Conservation (phyloP, 2,113 vertebrate genomes). For the Malurus melanocephalus region DNA sequence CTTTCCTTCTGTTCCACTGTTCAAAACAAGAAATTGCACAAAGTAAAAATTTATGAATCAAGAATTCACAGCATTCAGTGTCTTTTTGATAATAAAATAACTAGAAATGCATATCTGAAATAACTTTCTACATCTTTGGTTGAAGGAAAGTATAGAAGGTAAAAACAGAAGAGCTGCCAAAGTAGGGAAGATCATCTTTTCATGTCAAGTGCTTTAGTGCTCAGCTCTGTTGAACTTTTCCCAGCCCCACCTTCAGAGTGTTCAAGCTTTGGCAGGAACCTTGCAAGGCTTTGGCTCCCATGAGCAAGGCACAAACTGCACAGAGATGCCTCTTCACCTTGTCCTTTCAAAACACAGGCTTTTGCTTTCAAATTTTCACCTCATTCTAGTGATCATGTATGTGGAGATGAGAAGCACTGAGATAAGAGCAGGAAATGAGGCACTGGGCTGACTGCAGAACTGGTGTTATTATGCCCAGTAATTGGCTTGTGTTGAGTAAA, state of each 20-base stretch:
- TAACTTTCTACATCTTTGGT: background rate
- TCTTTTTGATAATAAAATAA: background rate
- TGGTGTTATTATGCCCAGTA: background rate
- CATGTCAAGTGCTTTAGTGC: background rate
- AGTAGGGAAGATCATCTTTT: background rate
- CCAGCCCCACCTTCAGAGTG: background rate
- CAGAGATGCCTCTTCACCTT: background rate
- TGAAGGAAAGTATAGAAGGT: background rate
- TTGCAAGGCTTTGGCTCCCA: background rate
- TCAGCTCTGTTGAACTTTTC: background rate
- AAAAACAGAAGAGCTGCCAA: background rate
- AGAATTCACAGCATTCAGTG: background rate
- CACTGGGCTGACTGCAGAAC: background rate
- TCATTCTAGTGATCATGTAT: background rate
- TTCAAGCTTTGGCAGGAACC: background rate
- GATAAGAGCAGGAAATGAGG: background rate
- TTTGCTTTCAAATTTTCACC: background rate
- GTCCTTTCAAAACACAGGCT: background rate
- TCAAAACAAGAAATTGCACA: slow-evolving; percentile 33
- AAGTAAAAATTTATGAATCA: slow-evolving; percentile 36
- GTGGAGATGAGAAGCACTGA: background rate
- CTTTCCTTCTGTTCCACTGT: background rate
- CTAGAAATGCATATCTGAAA: background rate
- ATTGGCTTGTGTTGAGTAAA: background rate
- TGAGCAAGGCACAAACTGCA: background rate